These are phyloP conservation scores for Eristalis intricaria DNA, from an alignment of 2,888 invertebrate genomes.

Conservation along the genomic window DNA sequence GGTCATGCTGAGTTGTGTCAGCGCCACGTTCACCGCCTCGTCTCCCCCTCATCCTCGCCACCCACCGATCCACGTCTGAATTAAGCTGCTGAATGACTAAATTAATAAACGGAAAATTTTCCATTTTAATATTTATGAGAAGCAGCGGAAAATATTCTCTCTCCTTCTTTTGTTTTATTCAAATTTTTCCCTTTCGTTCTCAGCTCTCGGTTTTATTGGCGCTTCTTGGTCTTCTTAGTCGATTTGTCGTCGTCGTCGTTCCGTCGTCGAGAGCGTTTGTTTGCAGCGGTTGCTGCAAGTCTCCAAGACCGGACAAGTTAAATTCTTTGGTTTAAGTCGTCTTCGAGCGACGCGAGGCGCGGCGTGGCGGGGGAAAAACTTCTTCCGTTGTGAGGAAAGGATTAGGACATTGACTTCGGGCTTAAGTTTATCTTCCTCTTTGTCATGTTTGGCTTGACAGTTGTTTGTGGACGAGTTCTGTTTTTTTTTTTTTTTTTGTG, in stretches of 20 bases:
- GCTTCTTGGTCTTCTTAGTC: slow-evolving; percentile 40
- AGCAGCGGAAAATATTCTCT: slow-evolving; percentile 46
- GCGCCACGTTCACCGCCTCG: neutral
- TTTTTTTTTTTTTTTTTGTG: neutral
- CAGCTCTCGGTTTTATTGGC: neutral
- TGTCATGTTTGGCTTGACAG: slow-evolving; percentile 16
- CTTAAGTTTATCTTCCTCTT: neutral
- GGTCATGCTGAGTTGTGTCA: neutral
- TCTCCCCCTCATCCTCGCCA: too few relatives aligned
- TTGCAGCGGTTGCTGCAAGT: neutral
- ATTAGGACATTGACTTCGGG: slow-evolving; percentile 17
- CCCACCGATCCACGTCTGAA: slow-evolving; percentile 36
- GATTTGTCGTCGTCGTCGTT: slow-evolving; percentile 54
- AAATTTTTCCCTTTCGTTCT: slow-evolving; percentile 47
- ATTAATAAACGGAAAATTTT: slow-evolving; percentile 72
- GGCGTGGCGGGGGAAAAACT: neutral
- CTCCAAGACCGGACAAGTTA: slow-evolving; percentile 50
- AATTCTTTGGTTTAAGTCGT: slow-evolving; percentile 27
- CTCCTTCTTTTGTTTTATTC: slow-evolving; percentile 61
- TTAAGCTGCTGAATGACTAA: slow-evolving; percentile 72
- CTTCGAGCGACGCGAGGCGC: neutral
- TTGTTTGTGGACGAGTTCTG: neutral
- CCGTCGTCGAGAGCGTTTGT: neutral
- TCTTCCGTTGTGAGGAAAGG: neutral
- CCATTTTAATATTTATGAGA: slow-evolving; percentile 72